Evolutionary conservation across 2,888 invertebrate genomes (phyloP), one percentile per base, ranked within the genome.

Genomic region (Caenorhabditis zanzibari): DNA sequence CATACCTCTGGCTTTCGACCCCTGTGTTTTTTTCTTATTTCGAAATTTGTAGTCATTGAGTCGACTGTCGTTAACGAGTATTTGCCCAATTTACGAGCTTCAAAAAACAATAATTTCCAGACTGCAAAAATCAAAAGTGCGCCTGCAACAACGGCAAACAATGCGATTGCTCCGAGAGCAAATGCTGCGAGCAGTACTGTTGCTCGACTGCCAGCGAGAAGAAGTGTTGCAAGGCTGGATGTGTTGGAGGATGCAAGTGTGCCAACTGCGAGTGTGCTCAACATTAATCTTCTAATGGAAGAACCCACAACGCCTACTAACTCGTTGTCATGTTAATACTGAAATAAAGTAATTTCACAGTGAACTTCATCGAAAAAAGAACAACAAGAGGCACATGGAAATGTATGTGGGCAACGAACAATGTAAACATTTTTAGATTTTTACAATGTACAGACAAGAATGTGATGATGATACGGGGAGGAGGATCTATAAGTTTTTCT

Each of bases 101-200:
- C n/a, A n/a, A n/a, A 19, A 54, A 24, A 1, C 22, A 26, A 26
- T 14, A 38, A n/a, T 12, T 72, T 72, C 22, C 68, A 80, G 80
- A 80, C 73, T 80, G 80, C 72, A 80, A 80, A 19, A 80, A 73
- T 35, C 66, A 77, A 41, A 49, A 77, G 24, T 77, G 80, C 22
- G 66, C 73, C 6, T 80, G 80, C 49, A 80, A 80, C 72, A 68
- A 35, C 66, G 80, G 59, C n/a, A 64, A 75, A 22, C 12, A 41
- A 24, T 80, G 80, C 28, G 80, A 73, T 10, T 80, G 80, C 66
- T 73, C 80, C n/a, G 66, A 26, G 35, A 38, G 38, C 24, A 73
- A 80, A 54, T 80, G 80, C 68, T 80, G 80, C 24, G 80, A 80
- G 54, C 38, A 73, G 52, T 80, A 49, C 73, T 80, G 80, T 35